Conservation (phyloP, 1,140 invertebrate genomes). For the Spodoptera litura region DNA sequence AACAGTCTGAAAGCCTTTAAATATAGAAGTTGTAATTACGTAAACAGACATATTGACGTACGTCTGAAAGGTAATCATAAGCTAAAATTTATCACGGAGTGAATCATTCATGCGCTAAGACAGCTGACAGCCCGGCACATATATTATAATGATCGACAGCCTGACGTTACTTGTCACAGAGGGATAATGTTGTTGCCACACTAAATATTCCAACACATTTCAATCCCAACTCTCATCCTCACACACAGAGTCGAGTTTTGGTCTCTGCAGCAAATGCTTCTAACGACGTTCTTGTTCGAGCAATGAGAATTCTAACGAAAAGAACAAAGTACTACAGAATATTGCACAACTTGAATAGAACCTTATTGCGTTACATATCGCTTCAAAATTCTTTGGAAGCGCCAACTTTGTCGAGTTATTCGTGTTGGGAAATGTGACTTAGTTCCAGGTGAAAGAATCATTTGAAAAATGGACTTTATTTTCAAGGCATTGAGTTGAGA, state of each 20-base stretch:
- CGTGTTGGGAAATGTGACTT: conserved; percentile 64
- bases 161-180: conserved; percentile 82
- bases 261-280: not conserved
- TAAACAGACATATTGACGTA: conserved; percentile 83
- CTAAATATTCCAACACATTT: conserved; percentile 45
- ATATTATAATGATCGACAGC: conserved; percentile 85
- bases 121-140: conserved; percentile 84
- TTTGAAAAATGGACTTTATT: conserved; percentile 49
- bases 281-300: conserved; percentile 67
- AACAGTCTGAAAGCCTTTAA: conserved; percentile 69
- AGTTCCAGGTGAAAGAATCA: conserved; percentile 54
- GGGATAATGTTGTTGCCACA: conserved; percentile 82
- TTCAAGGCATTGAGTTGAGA: conserved; percentile 48
- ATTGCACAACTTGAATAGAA: conserved; percentile 58
- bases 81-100: conserved; percentile 85
- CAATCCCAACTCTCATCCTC: conserved; percentile 51
- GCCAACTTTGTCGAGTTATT: conserved; percentile 63
- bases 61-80: conserved; percentile 85
- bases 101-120: conserved; percentile 84
- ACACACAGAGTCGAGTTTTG: conserved; percentile 47
- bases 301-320: conserved; percentile 73
- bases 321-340: conserved; percentile 74
- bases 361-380: conserved; percentile 59
- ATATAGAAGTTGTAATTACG: conserved; percentile 77
- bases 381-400: conserved; percentile 61